phyloP scores from a whole-genome alignment of 2,888 invertebrate species.

The Boloria selene region DNA sequence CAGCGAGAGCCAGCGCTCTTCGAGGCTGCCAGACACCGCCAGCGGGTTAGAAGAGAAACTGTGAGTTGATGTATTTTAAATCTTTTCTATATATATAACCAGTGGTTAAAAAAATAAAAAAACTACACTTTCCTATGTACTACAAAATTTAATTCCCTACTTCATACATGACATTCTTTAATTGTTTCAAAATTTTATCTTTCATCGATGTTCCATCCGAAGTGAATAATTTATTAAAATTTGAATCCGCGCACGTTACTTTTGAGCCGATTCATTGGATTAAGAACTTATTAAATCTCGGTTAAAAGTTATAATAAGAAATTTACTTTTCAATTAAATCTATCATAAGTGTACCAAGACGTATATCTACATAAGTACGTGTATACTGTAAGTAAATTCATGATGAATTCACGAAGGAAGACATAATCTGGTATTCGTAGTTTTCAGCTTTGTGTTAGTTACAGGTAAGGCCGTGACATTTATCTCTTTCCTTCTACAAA shows the following conservation, averaged over 20 bases:
- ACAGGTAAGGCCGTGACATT: background rate
- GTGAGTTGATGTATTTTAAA: constrained; percentile 54
- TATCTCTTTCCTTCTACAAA: too few relatives aligned
- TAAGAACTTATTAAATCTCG: too few relatives aligned
- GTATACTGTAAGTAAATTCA: background rate
- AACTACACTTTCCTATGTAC: too few relatives aligned
- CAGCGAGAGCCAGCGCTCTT: constrained; percentile 67
- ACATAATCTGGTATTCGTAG: background rate
- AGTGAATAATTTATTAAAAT: too few relatives aligned
- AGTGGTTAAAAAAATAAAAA: background rate
- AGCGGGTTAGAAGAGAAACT: constrained; percentile 71
- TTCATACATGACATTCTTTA: too few relatives aligned
- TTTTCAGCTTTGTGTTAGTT: constrained; percentile 3
- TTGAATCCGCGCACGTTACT: too few relatives aligned
- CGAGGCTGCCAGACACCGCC: constrained; percentile 50
- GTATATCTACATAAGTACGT: too few relatives aligned
- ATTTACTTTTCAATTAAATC: background rate
- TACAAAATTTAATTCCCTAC: too few relatives aligned
- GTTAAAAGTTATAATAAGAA: background rate
- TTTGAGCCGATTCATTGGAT: too few relatives aligned
- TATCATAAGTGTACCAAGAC: background rate
- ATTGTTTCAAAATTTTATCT: too few relatives aligned
- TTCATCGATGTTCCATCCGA: too few relatives aligned
- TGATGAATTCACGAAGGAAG: background rate
- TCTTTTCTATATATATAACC: background rate